Conservation (phyloP, 2,797 vertebrate species). For the Onychomys torridus region DNA sequence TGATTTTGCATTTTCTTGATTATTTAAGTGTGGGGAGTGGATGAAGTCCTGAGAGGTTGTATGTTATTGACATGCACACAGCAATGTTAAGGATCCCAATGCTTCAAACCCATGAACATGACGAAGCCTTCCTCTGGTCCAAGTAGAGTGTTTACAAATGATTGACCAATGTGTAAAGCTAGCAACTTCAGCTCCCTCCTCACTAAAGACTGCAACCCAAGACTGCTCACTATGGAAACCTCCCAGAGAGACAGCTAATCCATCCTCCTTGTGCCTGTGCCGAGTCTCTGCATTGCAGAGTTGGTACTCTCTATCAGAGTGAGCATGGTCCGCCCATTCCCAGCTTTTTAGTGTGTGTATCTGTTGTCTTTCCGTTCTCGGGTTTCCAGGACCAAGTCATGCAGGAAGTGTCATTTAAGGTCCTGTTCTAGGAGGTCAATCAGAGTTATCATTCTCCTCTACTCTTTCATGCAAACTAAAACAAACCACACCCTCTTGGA, state of each 20-base stretch:
- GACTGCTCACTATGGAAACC: neutral
- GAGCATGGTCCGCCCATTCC: neutral
- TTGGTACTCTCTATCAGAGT: neutral
- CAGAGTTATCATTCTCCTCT: neutral
- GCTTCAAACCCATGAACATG: neutral
- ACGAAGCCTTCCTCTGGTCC: too few relatives aligned
- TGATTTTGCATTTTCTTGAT: neutral
- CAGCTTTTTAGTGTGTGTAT: neutral
- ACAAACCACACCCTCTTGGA: neutral
- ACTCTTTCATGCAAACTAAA: neutral
- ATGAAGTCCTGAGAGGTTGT: neutral
- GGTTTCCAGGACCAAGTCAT: neutral
- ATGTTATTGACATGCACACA: neutral
- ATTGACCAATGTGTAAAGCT: neutral
- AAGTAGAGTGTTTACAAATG: neutral
- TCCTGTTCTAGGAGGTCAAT: neutral
- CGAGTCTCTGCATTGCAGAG: neutral
- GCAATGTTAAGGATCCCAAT: neutral
- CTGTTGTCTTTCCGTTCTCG: neutral
- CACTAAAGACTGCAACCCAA: neutral
- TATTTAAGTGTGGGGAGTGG: neutral
- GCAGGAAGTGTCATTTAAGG: neutral
- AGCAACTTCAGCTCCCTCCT: neutral
- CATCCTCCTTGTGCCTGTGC: neutral
- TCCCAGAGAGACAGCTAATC: neutral